Percentiles rank a stretch among this genome's conserved stretches.
phyloP scores from a whole-genome alignment of 2,797 vertebrate species.

The Silurus lanzhouensis region DNA sequence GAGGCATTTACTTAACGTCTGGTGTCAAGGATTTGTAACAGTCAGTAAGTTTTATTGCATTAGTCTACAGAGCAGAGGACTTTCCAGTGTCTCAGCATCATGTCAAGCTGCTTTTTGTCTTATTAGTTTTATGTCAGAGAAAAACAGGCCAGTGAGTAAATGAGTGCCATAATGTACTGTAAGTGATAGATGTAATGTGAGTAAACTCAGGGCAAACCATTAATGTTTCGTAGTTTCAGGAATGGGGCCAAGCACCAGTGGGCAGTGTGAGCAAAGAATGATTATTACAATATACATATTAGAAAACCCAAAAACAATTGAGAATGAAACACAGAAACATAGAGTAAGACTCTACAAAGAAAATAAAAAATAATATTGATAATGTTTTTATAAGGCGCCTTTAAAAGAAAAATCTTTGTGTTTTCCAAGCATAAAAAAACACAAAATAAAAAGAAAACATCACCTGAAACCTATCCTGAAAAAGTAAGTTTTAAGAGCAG shows the following conservation, averaged over 20 bases:
- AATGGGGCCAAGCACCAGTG: neutral
- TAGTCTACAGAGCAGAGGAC: neutral
- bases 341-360: neutral
- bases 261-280: neutral
- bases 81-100: neutral
- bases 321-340: neutral
- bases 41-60: neutral
- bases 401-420: too few relatives aligned
- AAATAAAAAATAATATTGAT: neutral
- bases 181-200: neutral
- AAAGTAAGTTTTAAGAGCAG: too few relatives aligned
- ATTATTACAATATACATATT: neutral
- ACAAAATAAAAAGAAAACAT: too few relatives aligned
- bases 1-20: neutral
- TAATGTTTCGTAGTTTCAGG: neutral
- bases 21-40: neutral
- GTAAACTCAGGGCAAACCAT: neutral
- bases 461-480: too few relatives aligned
- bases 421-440: too few relatives aligned
- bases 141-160: neutral
- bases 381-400: too few relatives aligned
- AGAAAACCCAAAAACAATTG: neutral
- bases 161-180: neutral
- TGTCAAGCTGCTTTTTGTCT: neutral
- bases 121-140: neutral